A percentile compares a stretch with the other conserved stretches of the same genome.
These are phyloP conservation scores for Corynorhinus townsendii DNA, from an alignment of 2,113 vertebrate species.

Conservation along the genomic window DNA sequence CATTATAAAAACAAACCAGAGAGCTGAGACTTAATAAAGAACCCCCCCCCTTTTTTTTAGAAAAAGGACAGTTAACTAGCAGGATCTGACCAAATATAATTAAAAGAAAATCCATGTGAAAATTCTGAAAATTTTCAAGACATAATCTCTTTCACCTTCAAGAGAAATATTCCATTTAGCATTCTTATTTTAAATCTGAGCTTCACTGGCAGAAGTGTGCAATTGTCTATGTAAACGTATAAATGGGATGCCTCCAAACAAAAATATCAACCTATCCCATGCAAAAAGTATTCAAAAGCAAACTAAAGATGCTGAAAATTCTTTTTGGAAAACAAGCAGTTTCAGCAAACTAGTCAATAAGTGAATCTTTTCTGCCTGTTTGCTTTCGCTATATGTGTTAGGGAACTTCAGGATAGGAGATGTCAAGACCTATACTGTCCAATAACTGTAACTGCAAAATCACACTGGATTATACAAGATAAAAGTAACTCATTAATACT, in stretches of 20 bases:
- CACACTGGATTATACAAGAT: background rate
- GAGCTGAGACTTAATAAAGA: background rate
- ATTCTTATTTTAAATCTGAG: background rate
- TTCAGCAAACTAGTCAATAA: background rate
- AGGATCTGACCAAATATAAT: background rate
- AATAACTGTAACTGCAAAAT: background rate
- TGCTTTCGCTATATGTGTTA: background rate
- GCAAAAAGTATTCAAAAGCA: background rate
- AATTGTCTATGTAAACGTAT: background rate
- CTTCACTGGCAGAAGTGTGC: background rate
- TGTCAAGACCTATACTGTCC: accelerated
- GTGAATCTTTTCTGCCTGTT: background rate
- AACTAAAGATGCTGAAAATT: background rate
- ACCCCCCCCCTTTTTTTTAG: background rate
- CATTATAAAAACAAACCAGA: background rate
- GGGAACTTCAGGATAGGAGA: background rate
- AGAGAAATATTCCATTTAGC: background rate
- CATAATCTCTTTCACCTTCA: background rate
- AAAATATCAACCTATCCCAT: background rate
- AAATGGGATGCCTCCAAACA: background rate
- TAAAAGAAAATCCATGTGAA: background rate
- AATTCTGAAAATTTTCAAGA: background rate
- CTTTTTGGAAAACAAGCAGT: background rate
- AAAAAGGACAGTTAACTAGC: background rate
- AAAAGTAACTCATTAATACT: background rate